These are phyloP conservation scores for Tromatobia lineatoria DNA, from an alignment of 2,888 invertebrate genomes.

Conservation along the genomic window DNA sequence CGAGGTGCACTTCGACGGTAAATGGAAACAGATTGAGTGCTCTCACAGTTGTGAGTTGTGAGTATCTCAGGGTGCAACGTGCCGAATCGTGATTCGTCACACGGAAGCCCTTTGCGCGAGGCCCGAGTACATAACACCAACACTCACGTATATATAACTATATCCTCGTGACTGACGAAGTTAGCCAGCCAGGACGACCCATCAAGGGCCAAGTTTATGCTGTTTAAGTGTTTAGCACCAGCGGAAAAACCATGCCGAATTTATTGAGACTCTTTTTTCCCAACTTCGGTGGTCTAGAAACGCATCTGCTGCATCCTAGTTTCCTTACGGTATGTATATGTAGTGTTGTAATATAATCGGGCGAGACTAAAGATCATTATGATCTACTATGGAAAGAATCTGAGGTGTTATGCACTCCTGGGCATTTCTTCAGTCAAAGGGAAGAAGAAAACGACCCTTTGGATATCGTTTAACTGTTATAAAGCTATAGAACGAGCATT, in stretches of 20 bases:
- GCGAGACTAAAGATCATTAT: constrained; percentile 64
- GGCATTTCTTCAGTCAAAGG: neutral
- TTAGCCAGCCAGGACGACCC: constrained; percentile 37
- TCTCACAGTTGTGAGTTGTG: constrained; percentile 20
- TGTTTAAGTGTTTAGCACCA: constrained; percentile 72
- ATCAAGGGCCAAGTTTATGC: constrained; percentile 53
- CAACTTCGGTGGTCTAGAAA: constrained; percentile 73
- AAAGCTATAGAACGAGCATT: constrained; percentile 15
- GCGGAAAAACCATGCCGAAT: constrained; percentile 79
- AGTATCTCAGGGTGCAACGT: constrained; percentile 69
- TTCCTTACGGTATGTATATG: constrained; percentile 40
- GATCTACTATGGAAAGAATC: constrained; percentile 45
- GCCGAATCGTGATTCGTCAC: constrained; percentile 75
- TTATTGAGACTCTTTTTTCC: constrained; percentile 74
- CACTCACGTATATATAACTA: constrained; percentile 23
- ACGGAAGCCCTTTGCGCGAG: constrained; percentile 62
- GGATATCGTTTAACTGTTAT: constrained; percentile 40
- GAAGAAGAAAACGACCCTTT: constrained; percentile 24
- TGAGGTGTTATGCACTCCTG: constrained; percentile 11
- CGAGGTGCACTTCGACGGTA: constrained; percentile 44
- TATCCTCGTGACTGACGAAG: constrained; percentile 1
- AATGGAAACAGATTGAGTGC: constrained; percentile 74
- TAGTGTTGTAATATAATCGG: constrained; percentile 55
- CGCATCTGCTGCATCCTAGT: constrained; percentile 54
- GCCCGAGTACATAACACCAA: constrained; percentile 46